Base-by-base conservation (phyloP, 2,113 vertebrate species). In the Henicopernis longicauda region DNA sequence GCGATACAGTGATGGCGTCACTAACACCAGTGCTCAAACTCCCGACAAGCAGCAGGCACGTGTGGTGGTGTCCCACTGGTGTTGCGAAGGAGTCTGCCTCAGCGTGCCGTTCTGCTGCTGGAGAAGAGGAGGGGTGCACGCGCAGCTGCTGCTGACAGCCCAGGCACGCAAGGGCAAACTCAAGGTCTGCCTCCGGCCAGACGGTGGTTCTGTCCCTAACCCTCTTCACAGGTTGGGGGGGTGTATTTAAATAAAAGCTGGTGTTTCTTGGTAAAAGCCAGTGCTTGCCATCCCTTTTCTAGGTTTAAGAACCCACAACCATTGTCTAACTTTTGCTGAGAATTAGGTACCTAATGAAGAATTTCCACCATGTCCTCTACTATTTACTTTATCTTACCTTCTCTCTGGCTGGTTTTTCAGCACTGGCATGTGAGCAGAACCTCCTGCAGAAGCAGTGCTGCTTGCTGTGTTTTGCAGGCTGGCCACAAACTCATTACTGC, bases 391-490 rank as follows among this genome's bases (percentile, higher is more conserved):
- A n/a, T 23, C 31, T 74, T 66, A 57, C 27, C 45, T 81, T 61
- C 26, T 45, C 34, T 34, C 20, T 40, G 54, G 17, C 71, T 63
- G 47, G 2, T 62, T 70, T 76, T 71, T 81, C 13, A 7, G 44
- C 3, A 13, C 57, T 90, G 20, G 50, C 20, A 58, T 2, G 5
- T 6, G 10, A 85, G 94, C 83, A 89, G 89, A 84, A 34, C 11
- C n/a, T 85, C 93, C 94, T 93, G 85, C 34, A 63, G 96, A 82
- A 92, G 70, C 81, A 86, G 29, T 52, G 89, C 80, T 96, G 93
- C 4, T 45, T 26, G 5, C 38, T 47, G 65, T 59, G 94, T 90
- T 96, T 87, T 91, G 71, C 70, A 29, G 65, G 55, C 95, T 97
- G 95, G 89, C 93, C 91, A 81, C 89, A 93, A 88, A 67, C 78